Conservation (phyloP, 30 jellyfish, hydroid and myxozoan species). For the Pseudorhiza aurosa region DNA sequence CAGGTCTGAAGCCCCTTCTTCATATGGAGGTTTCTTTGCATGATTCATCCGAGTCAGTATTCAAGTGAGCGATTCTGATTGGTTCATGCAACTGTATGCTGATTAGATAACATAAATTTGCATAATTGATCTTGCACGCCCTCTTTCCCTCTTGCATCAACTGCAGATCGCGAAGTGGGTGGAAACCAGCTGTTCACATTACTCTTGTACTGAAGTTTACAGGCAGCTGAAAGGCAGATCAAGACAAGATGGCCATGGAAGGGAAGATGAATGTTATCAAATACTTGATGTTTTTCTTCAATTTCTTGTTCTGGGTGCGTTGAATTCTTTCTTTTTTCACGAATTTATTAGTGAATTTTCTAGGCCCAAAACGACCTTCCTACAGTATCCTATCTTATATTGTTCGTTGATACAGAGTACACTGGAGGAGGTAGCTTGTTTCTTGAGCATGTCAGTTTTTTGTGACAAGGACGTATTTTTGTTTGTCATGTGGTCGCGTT, state of each 20-base stretch:
- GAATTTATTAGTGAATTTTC: neutral
- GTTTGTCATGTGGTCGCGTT: too few relatives aligned
- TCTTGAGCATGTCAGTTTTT: neutral
- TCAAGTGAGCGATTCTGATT: slow-evolving; percentile 6
- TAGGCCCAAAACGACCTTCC: neutral
- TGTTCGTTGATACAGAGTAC: neutral
- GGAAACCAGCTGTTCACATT: slow-evolving; percentile 28
- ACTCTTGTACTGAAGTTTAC: neutral
- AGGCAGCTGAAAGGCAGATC: slow-evolving; percentile 26
- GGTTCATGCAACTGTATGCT: neutral
- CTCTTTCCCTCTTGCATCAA: slow-evolving; percentile 9
- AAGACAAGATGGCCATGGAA: slow-evolving; percentile 84
- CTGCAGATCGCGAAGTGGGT: slow-evolving; percentile 10
- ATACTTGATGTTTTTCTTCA: slow-evolving; percentile 95
- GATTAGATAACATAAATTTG: slow-evolving; percentile 66
- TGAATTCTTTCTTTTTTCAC: neutral
- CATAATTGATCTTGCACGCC: slow-evolving; percentile 54
- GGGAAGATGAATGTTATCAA: slow-evolving; percentile 92
- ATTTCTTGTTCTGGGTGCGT: slow-evolving; percentile 97
- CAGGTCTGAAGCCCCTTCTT: too few relatives aligned
- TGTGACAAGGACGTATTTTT: too few relatives aligned
- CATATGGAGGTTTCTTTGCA: too few relatives aligned
- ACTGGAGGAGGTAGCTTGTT: neutral
- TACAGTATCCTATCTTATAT: neutral
- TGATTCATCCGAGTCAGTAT: neutral